Percentiles rank a stretch among this genome's conserved stretches.
Conservation (phyloP, 1,140 invertebrate species). For the Zophobas atratus region DNA sequence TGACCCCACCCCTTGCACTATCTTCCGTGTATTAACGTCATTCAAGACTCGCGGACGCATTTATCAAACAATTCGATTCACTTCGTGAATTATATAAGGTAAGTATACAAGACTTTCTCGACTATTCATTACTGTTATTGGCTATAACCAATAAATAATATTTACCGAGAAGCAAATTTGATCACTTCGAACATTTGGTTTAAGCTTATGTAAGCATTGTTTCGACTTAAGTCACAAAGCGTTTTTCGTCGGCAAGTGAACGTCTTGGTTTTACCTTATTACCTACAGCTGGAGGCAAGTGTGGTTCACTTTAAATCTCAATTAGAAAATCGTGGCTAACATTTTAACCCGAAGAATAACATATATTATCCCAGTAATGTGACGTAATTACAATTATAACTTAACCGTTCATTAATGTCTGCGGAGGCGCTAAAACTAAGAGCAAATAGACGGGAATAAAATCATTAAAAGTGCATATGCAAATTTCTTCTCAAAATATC, state of each 20-base stretch:
- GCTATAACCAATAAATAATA: slow-evolving; percentile 3
- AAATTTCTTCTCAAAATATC: neutral
- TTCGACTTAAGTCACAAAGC: too few species aligned
- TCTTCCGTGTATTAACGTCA: too few species aligned
- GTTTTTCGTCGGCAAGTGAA: too few species aligned
- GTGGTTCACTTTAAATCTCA: too few species aligned
- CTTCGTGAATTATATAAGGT: neutral
- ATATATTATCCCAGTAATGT: too few species aligned
- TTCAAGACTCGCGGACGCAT: neutral
- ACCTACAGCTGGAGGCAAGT: too few species aligned
- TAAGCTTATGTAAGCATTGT: neutral
- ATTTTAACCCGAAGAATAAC: too few species aligned
- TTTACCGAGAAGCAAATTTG: neutral
- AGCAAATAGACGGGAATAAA: neutral
- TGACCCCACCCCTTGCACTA: too few species aligned
- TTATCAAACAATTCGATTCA: neutral
- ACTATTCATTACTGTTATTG: slow-evolving; percentile 1
- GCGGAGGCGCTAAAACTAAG: neutral
- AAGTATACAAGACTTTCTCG: slow-evolving; percentile 1
- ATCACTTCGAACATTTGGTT: slow-evolving; percentile 2
- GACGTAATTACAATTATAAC: too few species aligned
- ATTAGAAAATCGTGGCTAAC: too few species aligned
- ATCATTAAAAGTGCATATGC: neutral
- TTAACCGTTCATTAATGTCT: neutral
- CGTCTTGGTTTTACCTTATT: too few species aligned